These are phyloP conservation scores for Capitella teleta DNA, from an alignment of 1,140 invertebrate genomes.

Conservation along the genomic window DNA sequence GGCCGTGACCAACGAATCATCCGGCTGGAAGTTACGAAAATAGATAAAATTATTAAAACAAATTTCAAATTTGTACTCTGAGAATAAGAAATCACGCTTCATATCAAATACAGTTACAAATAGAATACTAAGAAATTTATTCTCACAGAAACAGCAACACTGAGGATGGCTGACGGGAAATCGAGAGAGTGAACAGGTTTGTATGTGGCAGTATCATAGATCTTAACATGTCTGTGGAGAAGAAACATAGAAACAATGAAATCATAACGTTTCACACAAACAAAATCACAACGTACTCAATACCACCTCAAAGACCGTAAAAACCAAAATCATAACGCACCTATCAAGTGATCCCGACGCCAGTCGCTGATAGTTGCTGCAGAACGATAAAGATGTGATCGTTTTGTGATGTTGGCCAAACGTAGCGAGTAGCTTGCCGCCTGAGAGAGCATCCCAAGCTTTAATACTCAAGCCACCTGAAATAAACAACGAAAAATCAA, in stretches of 20 bases:
- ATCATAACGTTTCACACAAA: too few relatives aligned
- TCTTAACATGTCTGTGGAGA: slow-evolving; percentile 65
- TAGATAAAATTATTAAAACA: too few relatives aligned
- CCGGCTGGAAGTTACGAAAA: slow-evolving; percentile 52
- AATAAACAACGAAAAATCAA: slow-evolving; percentile 5
- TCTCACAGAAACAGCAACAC: slow-evolving; percentile 64
- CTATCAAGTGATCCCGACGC: slow-evolving; percentile 82
- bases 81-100: too few relatives aligned
- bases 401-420: slow-evolving; percentile 81
- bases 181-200: slow-evolving; percentile 77
- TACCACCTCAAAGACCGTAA: too few relatives aligned
- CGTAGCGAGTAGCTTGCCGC: slow-evolving; percentile 69
- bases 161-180: slow-evolving; percentile 81
- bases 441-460: slow-evolving; percentile 83
- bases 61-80: too few relatives aligned
- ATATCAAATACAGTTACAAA: background rate
- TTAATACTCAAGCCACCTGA: slow-evolving; percentile 76
- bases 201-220: slow-evolving; percentile 76
- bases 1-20: slow-evolving; percentile 72
- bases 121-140: background rate
- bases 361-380: slow-evolving; percentile 63
- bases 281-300: too few relatives aligned
- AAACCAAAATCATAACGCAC: slow-evolving; percentile 16
- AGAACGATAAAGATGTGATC: slow-evolving; percentile 61
- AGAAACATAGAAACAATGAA: too few relatives aligned